Percentiles rank a stretch among this genome's conserved stretches.
Conservation (phyloP, 2,797 vertebrate species). For the Acanthis flammea region DNA sequence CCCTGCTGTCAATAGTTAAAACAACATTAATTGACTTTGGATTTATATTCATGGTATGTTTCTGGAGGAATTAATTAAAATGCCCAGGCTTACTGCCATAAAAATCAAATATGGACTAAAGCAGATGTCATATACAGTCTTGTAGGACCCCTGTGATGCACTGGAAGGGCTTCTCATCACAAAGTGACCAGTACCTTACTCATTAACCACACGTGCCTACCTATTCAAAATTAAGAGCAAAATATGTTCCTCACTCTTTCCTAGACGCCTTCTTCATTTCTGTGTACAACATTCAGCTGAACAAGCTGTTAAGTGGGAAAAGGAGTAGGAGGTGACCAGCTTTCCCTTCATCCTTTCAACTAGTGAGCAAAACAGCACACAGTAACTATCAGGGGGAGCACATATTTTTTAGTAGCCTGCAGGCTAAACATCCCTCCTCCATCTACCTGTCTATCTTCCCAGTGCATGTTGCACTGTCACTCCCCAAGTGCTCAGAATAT, state of each 20-base stretch:
- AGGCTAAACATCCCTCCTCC: conserved; percentile 58
- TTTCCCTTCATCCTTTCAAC: conserved; percentile 54
- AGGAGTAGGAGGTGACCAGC: conserved; percentile 63
- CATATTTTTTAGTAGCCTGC: conserved; percentile 58
- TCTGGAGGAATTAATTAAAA: conserved; percentile 3
- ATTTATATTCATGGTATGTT: neutral
- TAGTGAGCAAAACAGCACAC: conserved; percentile 29
- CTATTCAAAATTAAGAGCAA: neutral
- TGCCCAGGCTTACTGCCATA: neutral
- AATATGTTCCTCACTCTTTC: neutral
- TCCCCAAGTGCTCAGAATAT: neutral
- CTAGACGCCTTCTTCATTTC: neutral
- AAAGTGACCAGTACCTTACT: neutral
- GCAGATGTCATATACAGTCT: neutral
- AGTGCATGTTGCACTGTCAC: neutral
- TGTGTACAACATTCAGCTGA: conserved; percentile 24
- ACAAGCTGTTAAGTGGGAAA: conserved; percentile 66
- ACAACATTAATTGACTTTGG: neutral
- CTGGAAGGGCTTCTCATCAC: neutral
- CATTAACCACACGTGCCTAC: neutral
- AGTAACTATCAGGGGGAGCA: conserved; percentile 59
- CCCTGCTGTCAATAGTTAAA: neutral
- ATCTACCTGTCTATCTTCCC: conserved; percentile 48
- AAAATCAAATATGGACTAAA: neutral
- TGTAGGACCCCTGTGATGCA: neutral